Evolutionary conservation across 2,113 vertebrate species (phyloP).

Genomic region (Emydocephalus ijimae): DNA sequence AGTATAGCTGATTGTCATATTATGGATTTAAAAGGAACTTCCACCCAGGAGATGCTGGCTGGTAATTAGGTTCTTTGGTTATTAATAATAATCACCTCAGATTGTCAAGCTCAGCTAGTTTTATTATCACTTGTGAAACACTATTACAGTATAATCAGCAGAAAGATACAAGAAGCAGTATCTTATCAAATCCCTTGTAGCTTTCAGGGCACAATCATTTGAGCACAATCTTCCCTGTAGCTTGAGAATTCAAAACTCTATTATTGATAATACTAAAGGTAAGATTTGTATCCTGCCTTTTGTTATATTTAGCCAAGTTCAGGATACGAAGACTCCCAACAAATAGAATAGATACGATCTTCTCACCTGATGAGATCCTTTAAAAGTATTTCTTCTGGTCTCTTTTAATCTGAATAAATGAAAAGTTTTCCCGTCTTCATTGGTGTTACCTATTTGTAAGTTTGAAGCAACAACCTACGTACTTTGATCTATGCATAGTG

Average conservation of each 20-base stretch:
- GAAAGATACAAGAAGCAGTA: conserved; percentile 12
- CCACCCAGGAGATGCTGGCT: conserved; percentile 11
- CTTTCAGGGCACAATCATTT: background rate
- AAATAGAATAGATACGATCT: background rate
- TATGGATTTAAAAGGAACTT: conserved; percentile 18
- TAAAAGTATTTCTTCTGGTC: background rate
- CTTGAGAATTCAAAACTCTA: background rate
- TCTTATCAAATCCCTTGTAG: conserved; percentile 2
- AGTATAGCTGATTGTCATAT: conserved; percentile 26
- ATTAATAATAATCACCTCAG: conserved; percentile 29
- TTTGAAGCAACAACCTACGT: background rate
- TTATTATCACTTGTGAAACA: conserved; percentile 15
- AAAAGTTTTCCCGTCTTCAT: background rate
- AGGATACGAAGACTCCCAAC: background rate
- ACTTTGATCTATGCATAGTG: background rate
- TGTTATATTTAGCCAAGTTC: background rate
- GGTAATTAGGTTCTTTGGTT: conserved; percentile 23
- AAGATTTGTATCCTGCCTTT: background rate
- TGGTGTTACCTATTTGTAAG: background rate
- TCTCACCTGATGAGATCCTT: background rate
- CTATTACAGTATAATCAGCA: conserved; percentile 16
- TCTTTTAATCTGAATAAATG: background rate
- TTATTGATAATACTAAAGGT: background rate
- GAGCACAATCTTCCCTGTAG: background rate
- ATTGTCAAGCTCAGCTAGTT: conserved; percentile 17